A percentile compares a stretch with the other conserved stretches of the same genome.
phyloP scores from a whole-genome alignment of 2,113 vertebrate species.

The Hepsetus odoe region DNA sequence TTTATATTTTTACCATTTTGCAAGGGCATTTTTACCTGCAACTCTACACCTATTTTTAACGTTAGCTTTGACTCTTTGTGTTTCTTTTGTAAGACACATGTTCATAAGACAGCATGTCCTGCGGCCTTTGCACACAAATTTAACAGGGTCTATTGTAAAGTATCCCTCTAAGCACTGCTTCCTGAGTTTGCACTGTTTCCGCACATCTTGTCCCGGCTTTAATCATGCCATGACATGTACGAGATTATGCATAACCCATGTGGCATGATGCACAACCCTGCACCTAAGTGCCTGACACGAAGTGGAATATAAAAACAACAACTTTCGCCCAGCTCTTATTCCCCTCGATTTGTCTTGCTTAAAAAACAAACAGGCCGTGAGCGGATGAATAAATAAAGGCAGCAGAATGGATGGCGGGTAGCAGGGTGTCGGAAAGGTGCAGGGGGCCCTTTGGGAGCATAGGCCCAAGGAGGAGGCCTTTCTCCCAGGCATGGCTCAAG shows the following conservation, averaged over 20 bases:
- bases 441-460: conserved; percentile 63
- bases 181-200: not conserved
- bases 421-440: conserved; percentile 27
- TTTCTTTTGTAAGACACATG: too few relatives aligned
- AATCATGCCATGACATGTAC: conserved; percentile 47
- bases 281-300: conserved; percentile 69
- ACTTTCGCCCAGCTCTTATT: conserved; percentile 74
- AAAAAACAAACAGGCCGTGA: conserved; percentile 77
- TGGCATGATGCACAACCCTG: conserved; percentile 71
- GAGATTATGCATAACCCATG: conserved; percentile 53
- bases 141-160: not conserved
- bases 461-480: conserved; percentile 60
- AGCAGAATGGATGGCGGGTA: conserved; percentile 64
- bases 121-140: not conserved
- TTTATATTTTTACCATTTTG: too few relatives aligned
- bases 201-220: conserved; percentile 32
- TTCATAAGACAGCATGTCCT: not conserved
- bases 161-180: not conserved
- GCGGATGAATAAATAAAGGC: conserved; percentile 72
- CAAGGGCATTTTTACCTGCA: too few relatives aligned
- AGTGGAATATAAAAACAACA: conserved; percentile 70
- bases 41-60: too few relatives aligned
- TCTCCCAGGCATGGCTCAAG: conserved; percentile 77
- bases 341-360: conserved; percentile 80
- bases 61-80: too few relatives aligned